Evolutionary conservation across 2,113 vertebrate genomes (phyloP).

Genomic region (Mugil cephalus): DNA sequence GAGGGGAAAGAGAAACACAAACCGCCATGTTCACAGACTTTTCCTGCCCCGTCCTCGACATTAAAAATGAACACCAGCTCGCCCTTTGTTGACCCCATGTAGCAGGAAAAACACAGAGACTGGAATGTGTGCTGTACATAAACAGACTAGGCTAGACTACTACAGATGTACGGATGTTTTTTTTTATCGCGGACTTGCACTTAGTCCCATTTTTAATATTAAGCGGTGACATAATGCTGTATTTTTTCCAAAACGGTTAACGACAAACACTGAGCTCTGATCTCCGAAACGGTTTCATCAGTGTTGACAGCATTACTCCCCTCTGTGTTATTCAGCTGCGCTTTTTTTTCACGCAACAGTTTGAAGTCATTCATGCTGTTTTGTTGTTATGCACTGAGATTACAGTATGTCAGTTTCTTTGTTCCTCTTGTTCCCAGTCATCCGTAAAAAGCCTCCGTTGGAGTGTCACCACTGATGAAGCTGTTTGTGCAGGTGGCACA

Average conservation of each 20-base stretch:
- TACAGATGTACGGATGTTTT: too few species aligned
- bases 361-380: slow-evolving; percentile 39
- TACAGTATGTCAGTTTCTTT: slow-evolving; percentile 57
- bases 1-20: slow-evolving; percentile 60
- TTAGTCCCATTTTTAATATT: too few species aligned
- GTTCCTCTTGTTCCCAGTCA: slow-evolving; percentile 67
- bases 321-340: neutral
- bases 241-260: too few species aligned
- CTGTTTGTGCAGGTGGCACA: slow-evolving; percentile 69
- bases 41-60: slow-evolving; percentile 43
- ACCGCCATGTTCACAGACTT: slow-evolving; percentile 70
- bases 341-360: slow-evolving; percentile 17
- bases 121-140: slow-evolving; percentile 23
- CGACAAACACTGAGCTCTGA: neutral
- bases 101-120: slow-evolving; percentile 43
- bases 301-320: slow-evolving; percentile 8
- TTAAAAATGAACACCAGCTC: slow-evolving; percentile 60
- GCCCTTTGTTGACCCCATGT: slow-evolving; percentile 58
- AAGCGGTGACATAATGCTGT: too few species aligned
- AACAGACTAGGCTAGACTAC: slow-evolving; percentile 23
- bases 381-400: slow-evolving; percentile 49
- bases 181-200: too few species aligned
- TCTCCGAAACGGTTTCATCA: slow-evolving; percentile 12
- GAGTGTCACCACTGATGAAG: slow-evolving; percentile 61
- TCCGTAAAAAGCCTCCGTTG: slow-evolving; percentile 57